Evolutionary conservation across 2,888 invertebrate genomes (phyloP).

Genomic region (Caenorhabditis imperialis): DNA sequence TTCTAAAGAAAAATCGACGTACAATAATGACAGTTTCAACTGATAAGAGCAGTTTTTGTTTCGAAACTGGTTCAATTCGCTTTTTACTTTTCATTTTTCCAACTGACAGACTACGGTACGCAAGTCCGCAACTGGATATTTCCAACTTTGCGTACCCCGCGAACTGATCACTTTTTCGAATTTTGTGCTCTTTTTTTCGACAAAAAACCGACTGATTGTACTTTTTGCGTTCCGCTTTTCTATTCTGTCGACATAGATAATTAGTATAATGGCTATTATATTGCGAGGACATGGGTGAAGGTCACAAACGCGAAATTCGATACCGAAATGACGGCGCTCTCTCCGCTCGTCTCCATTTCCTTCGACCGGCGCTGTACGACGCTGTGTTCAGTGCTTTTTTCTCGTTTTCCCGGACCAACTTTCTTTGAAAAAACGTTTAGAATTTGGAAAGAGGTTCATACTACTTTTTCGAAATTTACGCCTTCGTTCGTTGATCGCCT

Average conservation of each 20-base stretch:
- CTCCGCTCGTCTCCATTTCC: conserved; percentile 38
- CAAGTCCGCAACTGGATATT: too few species aligned
- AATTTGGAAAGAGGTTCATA: background rate
- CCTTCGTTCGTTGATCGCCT: too few species aligned
- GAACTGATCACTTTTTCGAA: background rate
- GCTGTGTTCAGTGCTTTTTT: conserved; percentile 19
- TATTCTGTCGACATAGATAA: conserved; percentile 22
- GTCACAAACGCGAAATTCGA: conserved; percentile 53
- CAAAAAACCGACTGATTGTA: background rate
- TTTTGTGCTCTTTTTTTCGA: conserved; percentile 3
- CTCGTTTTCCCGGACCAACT: conserved; percentile 24
- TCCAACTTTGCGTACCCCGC: background rate
- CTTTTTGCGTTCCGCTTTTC: background rate
- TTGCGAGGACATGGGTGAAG: conserved; percentile 46
- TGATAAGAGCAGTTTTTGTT: conserved; percentile 12
- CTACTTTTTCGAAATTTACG: background rate
- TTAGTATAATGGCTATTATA: conserved; percentile 53
- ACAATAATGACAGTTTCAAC: background rate
- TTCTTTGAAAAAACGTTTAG: conserved; percentile 8
- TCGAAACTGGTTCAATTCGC: background rate
- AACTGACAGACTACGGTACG: too few species aligned
- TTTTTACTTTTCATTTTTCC: too few species aligned
- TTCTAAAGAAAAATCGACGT: conserved; percentile 17
- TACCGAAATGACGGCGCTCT: conserved; percentile 40
- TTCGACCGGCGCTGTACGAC: conserved; percentile 38